Evolutionary conservation across 2,888 invertebrate genomes (phyloP).

Genomic region (Plemyria rubiginata): DNA sequence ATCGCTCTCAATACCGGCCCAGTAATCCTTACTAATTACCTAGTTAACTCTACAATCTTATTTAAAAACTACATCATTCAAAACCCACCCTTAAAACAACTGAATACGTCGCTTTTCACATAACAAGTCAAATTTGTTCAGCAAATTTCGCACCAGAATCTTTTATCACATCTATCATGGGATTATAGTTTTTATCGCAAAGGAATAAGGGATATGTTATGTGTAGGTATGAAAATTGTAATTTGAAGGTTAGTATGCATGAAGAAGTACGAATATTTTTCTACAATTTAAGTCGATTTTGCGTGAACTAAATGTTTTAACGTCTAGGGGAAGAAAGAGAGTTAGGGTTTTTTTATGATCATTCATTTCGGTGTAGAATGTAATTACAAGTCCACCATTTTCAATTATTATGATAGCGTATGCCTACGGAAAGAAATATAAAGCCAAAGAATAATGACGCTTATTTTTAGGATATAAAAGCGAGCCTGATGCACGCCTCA

Average conservation of each 20-base stretch:
- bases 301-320: slow-evolving; percentile 38
- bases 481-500: too few species aligned
- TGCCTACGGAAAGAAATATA: too few species aligned
- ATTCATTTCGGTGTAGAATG: too few species aligned
- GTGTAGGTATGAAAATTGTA: slow-evolving; percentile 32
- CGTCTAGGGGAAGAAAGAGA: slow-evolving; percentile 12
- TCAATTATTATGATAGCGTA: too few species aligned
- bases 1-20: slow-evolving; percentile 23
- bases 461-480: too few species aligned
- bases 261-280: slow-evolving; percentile 53
- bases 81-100: slow-evolving; percentile 29
- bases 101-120: background rate
- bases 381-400: too few species aligned
- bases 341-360: too few species aligned
- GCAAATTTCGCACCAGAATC: slow-evolving; percentile 27
- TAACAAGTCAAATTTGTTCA: slow-evolving; percentile 23
- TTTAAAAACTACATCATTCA: background rate
- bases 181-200: slow-evolving; percentile 10
- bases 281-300: slow-evolving; percentile 52
- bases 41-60: slow-evolving; percentile 43
- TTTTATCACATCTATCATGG: background rate
- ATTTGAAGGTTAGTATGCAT: slow-evolving; percentile 51
- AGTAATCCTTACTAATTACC: slow-evolving; percentile 55
- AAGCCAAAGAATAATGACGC: too few species aligned
- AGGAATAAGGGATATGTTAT: background rate